Percentiles rank a stretch among this genome's conserved stretches.
phyloP scores from a whole-genome alignment of 1,140 invertebrate genomes.

The Drosophila pachea region DNA sequence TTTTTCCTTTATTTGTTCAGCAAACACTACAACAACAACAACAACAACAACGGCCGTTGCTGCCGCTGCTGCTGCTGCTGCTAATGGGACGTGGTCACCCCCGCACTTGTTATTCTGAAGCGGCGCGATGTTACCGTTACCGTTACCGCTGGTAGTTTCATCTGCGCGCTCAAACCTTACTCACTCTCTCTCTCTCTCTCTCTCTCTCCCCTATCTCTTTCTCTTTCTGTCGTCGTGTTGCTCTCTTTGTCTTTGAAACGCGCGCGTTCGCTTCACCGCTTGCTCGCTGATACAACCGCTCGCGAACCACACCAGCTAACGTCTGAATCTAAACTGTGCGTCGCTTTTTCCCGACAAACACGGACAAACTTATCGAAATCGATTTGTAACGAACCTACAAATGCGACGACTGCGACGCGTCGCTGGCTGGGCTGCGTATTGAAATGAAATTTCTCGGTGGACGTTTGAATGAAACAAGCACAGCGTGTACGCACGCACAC shows the following conservation, averaged over 20 bases:
- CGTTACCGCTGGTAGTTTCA: slow-evolving; percentile 30
- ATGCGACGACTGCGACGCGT: slow-evolving; percentile 43
- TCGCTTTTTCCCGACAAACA: slow-evolving; percentile 73
- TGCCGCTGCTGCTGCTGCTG: too few relatives aligned
- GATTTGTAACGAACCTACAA: slow-evolving; percentile 69
- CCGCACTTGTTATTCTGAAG: slow-evolving; percentile 17
- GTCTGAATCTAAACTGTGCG: slow-evolving; percentile 53
- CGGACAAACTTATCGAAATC: slow-evolving; percentile 74
- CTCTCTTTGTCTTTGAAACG: too few relatives aligned
- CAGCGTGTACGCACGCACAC: slow-evolving; percentile 35
- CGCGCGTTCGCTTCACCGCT: too few relatives aligned
- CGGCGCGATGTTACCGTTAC: slow-evolving; percentile 39
- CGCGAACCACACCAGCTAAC: slow-evolving; percentile 57
- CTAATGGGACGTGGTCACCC: slow-evolving; percentile 36
- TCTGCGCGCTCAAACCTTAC: slow-evolving; percentile 48
- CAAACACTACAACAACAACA: slow-evolving; percentile 53
- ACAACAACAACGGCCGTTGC: slow-evolving; percentile 20
- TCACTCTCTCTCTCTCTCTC: not conserved
- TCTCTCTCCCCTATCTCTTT: not conserved
- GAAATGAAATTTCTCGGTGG: slow-evolving; percentile 70
- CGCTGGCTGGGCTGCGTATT: slow-evolving; percentile 54
- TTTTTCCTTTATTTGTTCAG: slow-evolving; percentile 58
- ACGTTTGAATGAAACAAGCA: slow-evolving; percentile 71
- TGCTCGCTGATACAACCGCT: slow-evolving; percentile 43
- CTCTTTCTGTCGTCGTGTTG: too few relatives aligned